Evolutionary conservation across 2,888 invertebrate species (phyloP), one percentile per base, ranked within the genome.

Genomic region (Hemithea aestivaria): DNA sequence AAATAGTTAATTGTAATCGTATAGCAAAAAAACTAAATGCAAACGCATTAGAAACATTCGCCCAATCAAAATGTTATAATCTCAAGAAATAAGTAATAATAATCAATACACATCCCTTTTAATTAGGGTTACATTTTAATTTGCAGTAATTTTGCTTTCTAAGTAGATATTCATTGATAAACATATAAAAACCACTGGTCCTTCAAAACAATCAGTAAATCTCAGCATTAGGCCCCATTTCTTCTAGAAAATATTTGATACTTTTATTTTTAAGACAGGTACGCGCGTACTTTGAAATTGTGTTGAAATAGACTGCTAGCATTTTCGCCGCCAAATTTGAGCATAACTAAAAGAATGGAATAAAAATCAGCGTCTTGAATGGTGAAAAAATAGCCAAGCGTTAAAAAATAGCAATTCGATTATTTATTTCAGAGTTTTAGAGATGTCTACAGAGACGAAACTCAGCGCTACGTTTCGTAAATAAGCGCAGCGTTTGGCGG

Each of bases 201-300:
- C 6, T 24, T 20, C 20, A 11, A 25, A 24, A 10, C 28, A n/a
- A n/a, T n/a, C n/a, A n/a, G 16, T 4, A 5, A 16, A 16, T 16
- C 8, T 22, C 10, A 23, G 26, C 26, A 11, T 27, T 77, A 77
- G 77, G 74, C 77, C 75, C 67, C 64, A 56, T 56, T 61, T 56
- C 62, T 57, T 56, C 61, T 61, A 69, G 58, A 71, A 66, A 67
- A 66, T 58, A 53, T 58, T 54, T 46, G 46, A 51, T 55, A 55
- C 37, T 58, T 62, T 64, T 58, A 59, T 63, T 56, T 61, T 63
- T 60, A 63, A 68, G 68, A 79, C 79, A 79, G 79, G 78, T 80
- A 81, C 80, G 65, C 68, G 62, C 61, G 71, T 75, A 76, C 69
- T 68, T 69, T 66, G 66, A 73, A n/a, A n/a, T n/a, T n/a, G n/a